These are phyloP conservation scores for Cyanistes caeruleus DNA, from an alignment of 2,113 vertebrate species.

Conservation along the genomic window DNA sequence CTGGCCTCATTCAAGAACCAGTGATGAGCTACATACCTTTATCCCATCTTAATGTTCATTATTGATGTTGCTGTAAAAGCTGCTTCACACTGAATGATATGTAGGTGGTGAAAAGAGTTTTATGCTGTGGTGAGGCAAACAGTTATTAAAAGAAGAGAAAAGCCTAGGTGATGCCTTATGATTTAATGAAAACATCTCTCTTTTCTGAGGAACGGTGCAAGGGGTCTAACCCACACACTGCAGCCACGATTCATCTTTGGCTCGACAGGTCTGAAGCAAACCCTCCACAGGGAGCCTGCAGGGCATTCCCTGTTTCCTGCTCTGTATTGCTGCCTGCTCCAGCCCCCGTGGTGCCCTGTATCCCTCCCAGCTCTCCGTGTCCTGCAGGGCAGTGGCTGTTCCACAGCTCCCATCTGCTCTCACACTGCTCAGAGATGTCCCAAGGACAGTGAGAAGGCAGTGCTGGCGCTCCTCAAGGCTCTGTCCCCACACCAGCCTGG, in stretches of 20 bases:
- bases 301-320: neutral
- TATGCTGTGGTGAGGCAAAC: neutral
- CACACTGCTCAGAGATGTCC: neutral
- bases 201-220: neutral
- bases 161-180: neutral
- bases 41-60: neutral
- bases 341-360: neutral
- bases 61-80: neutral
- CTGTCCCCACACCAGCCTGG: neutral
- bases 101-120: neutral
- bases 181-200: neutral
- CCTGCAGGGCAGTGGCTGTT: rapidly evolving
- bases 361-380: neutral
- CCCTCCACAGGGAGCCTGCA: neutral
- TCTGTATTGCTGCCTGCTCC: neutral
- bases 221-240: neutral
- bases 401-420: neutral
- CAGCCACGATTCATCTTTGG: neutral
- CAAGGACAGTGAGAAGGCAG: neutral
- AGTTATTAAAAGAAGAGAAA: neutral
- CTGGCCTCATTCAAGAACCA: neutral
- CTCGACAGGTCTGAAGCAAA: neutral
- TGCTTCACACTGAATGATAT: neutral
- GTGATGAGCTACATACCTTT: neutral
- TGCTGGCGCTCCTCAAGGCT: neutral